A percentile compares a stretch with the other conserved stretches of the same genome.
phyloP scores from a whole-genome alignment of 2,113 vertebrate genomes.

The Pangasianodon gigas region DNA sequence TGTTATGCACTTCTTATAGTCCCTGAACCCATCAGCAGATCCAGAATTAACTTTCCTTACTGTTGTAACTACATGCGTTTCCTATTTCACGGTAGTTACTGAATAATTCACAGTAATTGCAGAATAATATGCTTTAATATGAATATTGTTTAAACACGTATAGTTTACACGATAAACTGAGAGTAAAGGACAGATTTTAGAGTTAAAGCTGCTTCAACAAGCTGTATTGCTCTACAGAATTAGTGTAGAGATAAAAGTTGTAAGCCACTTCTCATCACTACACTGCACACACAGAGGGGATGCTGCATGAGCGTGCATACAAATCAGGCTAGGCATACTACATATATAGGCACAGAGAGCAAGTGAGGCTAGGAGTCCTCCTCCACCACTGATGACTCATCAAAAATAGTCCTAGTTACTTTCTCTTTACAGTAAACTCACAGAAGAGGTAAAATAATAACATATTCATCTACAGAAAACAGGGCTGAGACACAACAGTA shows the following conservation, averaged over 20 bases:
- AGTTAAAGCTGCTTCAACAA: neutral
- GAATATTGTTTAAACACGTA: neutral
- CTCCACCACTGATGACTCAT: constrained; percentile 26
- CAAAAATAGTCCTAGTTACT: constrained; percentile 11
- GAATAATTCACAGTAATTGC: neutral
- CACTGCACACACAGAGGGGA: constrained; percentile 8
- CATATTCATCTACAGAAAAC: neutral
- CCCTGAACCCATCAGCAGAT: neutral
- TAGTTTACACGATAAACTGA: neutral
- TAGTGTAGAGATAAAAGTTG: neutral
- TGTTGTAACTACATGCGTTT: neutral
- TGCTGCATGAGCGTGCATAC: constrained; percentile 30
- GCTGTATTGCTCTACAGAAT: neutral
- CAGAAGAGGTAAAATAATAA: neutral
- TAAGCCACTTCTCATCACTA: neutral
- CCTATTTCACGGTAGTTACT: neutral
- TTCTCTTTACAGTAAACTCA: constrained; percentile 1
- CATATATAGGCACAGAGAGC: constrained; percentile 2
- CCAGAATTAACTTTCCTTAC: neutral
- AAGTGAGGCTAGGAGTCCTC: constrained; percentile 10
- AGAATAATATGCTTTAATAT: neutral
- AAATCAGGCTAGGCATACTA: constrained; percentile 23
- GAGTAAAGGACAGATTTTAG: neutral
- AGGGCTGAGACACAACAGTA: neutral
- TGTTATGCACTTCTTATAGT: neutral